phyloP scores from a whole-genome alignment of 2,113 vertebrate genomes.

The Trachemys scripta region DNA sequence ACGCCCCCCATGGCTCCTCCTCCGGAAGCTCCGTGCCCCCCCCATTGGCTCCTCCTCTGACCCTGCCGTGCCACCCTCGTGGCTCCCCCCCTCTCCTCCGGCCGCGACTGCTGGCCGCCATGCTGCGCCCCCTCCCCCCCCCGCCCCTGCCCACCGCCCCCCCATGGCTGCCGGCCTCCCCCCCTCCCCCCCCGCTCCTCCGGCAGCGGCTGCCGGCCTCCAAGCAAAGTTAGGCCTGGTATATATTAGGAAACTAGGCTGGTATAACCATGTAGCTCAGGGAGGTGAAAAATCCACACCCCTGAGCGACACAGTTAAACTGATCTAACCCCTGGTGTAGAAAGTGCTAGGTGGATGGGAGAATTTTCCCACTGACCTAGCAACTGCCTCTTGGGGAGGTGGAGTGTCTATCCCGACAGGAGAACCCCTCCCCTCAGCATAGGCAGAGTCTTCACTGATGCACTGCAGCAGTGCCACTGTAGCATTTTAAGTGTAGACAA shows the following conservation, averaged over 20 bases:
- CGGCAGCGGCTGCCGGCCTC: neutral
- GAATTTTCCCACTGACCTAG: neutral
- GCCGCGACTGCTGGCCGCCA: too few relatives aligned
- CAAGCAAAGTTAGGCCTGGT: neutral
- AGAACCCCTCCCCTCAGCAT: too few relatives aligned
- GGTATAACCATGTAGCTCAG: neutral
- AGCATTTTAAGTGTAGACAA: neutral
- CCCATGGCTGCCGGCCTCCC: too few relatives aligned
- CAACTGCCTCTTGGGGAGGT: neutral
- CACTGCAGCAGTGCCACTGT: fast-evolving
- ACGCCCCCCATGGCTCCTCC: too few relatives aligned
- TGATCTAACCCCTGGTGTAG: neutral
- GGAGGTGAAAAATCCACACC: neutral
- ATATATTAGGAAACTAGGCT: neutral
- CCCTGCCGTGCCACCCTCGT: too few relatives aligned
- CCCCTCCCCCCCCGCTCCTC: too few relatives aligned
- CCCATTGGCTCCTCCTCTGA: too few relatives aligned
- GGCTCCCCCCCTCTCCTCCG: too few relatives aligned
- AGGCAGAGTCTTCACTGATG: too few relatives aligned
- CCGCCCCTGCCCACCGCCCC: fast-evolving
- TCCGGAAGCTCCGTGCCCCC: too few relatives aligned
- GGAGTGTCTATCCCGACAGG: fast-evolving
- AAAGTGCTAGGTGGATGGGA: neutral
- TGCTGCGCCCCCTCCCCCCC: too few relatives aligned
- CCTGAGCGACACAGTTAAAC: neutral